Conservation (phyloP, 2,113 vertebrate genomes). For the Dromiciops gliroides region DNA sequence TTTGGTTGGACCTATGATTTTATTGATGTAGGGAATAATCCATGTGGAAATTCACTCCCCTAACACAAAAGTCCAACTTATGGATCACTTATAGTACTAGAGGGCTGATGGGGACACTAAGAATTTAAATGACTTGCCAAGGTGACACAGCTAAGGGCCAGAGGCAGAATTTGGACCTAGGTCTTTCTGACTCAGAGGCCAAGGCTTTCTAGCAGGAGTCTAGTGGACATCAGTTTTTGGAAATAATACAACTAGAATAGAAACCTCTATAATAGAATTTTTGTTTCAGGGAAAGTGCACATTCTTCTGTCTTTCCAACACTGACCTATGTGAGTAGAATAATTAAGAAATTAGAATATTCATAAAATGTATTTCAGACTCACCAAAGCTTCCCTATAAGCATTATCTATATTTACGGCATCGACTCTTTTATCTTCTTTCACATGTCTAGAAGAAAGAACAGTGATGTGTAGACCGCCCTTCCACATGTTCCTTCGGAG, state of each 20-base stretch:
- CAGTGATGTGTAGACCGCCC: conserved; percentile 59
- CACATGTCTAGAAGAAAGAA: conserved; percentile 12
- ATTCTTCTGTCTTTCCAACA: not conserved
- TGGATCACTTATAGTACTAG: not conserved
- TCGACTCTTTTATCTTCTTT: conserved; percentile 8
- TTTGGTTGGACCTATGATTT: not conserved
- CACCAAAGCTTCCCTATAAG: not conserved
- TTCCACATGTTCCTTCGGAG: conserved; percentile 68
- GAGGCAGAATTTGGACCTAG: not conserved
- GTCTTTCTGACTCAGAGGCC: not conserved
- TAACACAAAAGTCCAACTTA: not conserved
- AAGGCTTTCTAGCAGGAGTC: not conserved
- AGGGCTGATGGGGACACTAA: not conserved
- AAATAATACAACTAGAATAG: not conserved
- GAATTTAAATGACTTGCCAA: not conserved
- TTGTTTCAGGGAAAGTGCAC: not conserved
- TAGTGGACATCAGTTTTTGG: not conserved
- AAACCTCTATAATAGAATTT: not conserved
- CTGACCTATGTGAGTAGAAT: not conserved
- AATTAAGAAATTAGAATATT: not conserved
- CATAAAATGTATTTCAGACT: not conserved
- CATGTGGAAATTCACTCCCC: not conserved
- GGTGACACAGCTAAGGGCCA: not conserved
- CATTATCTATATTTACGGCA: not conserved
- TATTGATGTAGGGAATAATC: not conserved